Conservation (phyloP, 2,797 vertebrate genomes). For the Urophycis tenuis region DNA sequence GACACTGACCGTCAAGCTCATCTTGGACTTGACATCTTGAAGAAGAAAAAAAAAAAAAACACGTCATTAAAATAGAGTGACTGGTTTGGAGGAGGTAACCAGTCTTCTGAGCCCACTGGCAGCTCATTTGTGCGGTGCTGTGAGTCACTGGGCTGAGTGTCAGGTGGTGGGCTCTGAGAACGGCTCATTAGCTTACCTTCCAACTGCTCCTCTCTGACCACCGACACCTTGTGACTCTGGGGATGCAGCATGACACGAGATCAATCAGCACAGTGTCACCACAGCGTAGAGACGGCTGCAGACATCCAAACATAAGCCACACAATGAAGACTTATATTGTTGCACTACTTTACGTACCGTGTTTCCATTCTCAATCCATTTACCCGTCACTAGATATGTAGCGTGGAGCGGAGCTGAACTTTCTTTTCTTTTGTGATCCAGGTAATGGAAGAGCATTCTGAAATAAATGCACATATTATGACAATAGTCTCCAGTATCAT, state of each 20-base stretch:
- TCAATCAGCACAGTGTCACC: background rate
- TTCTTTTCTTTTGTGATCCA: slow-evolving; percentile 88
- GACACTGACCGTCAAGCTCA: slow-evolving; percentile 77
- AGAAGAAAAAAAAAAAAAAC: background rate
- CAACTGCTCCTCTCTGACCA: slow-evolving; percentile 89
- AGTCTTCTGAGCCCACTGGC: background rate
- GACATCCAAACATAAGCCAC: background rate
- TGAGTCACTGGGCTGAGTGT: background rate
- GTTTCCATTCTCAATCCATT: slow-evolving; percentile 75
- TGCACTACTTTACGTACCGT: slow-evolving; percentile 53
- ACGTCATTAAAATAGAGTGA: background rate
- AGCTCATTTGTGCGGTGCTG: background rate
- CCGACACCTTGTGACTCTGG: slow-evolving; percentile 89
- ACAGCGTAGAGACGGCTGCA: background rate
- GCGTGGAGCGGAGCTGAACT: slow-evolving; percentile 81
- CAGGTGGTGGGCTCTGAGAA: background rate
- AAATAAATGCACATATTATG: background rate
- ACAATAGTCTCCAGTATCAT: background rate
- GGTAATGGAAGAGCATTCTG: slow-evolving; percentile 93
- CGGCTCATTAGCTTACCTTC: slow-evolving; percentile 72
- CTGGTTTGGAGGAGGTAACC: background rate
- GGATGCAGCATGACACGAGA: slow-evolving; percentile 35
- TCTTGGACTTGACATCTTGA: slow-evolving; percentile 83
- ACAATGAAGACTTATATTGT: background rate
- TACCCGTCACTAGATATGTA: slow-evolving; percentile 88